A percentile compares a stretch with the other conserved stretches of the same genome.
phyloP scores from a whole-genome alignment of 1,140 invertebrate species.

The Diorhabda sublineata region DNA sequence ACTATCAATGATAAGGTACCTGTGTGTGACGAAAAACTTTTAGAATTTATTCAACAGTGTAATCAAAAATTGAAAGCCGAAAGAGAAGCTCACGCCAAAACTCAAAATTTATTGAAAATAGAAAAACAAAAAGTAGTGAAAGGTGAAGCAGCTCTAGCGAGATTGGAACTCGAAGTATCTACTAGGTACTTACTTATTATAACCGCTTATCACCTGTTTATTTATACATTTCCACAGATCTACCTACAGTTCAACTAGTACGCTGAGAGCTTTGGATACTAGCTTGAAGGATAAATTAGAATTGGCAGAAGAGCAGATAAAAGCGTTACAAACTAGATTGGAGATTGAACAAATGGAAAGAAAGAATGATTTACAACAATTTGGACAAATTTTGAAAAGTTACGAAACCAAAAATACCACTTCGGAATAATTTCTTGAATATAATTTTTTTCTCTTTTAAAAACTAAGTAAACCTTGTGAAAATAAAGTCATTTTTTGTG shows the following conservation, averaged over 20 bases:
- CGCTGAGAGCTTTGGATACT: conserved; percentile 8
- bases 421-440: too few species aligned
- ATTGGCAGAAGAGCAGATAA: conserved; percentile 43
- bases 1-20: too few species aligned
- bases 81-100: conserved; percentile 38
- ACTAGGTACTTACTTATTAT: background rate
- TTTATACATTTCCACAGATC: background rate
- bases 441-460: too few species aligned
- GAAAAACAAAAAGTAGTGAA: conserved; percentile 40
- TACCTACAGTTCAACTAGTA: conserved; percentile 11
- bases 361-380: conserved; percentile 40
- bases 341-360: conserved; percentile 39
- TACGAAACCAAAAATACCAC: background rate
- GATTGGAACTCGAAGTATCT: conserved; percentile 30
- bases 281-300: conserved; percentile 36
- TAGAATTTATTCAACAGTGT: conserved; percentile 51
- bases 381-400: conserved; percentile 35
- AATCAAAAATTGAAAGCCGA: conserved; percentile 54
- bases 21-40: conserved; percentile 41
- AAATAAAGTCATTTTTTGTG: too few species aligned
- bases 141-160: conserved; percentile 37
- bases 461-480: too few species aligned
- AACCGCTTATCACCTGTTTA: background rate
- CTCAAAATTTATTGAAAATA: conserved; percentile 27
- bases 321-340: conserved; percentile 39